Percentiles rank a stretch among this genome's conserved stretches.
Conservation (phyloP, 1,140 invertebrate genomes). For the Anastatus disparis region DNA sequence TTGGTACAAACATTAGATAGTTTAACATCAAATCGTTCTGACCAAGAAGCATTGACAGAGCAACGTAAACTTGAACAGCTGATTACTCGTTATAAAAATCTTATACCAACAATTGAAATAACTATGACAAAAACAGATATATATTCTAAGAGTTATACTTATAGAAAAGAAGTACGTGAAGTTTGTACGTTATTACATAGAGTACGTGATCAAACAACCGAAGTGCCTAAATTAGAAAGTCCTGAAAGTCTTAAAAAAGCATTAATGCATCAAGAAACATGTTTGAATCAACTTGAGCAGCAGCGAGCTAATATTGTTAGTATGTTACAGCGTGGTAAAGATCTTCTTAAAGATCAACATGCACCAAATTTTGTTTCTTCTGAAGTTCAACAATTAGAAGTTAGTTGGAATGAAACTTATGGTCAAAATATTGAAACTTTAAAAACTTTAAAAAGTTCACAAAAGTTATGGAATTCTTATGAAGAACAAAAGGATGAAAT, state of each 20-base stretch:
- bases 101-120: conserved; percentile 91
- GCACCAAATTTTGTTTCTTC: conserved; percentile 86
- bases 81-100: conserved; percentile 86
- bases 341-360: conserved; percentile 85
- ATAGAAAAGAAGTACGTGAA: conserved; percentile 86
- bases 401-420: conserved; percentile 89
- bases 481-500: conserved; percentile 87
- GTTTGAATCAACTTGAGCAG: conserved; percentile 84
- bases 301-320: conserved; percentile 88
- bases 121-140: conserved; percentile 92
- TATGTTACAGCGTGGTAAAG: conserved; percentile 90
- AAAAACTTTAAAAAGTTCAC: conserved; percentile 83
- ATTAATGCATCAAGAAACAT: conserved; percentile 81
- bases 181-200: conserved; percentile 80
- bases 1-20: conserved; percentile 89
- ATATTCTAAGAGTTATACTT: conserved; percentile 91
- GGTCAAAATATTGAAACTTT: conserved; percentile 85
- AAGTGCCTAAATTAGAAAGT: conserved; percentile 75
- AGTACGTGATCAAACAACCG: conserved; percentile 77
- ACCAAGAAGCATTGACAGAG: conserved; percentile 80
- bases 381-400: conserved; percentile 85
- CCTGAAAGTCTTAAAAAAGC: conserved; percentile 79
- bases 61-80: conserved; percentile 85
- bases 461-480: conserved; percentile 88
- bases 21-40: conserved; percentile 82